These are phyloP conservation scores for Zeuzera pyrina DNA, from an alignment of 2,888 invertebrate species.

Conservation along the genomic window DNA sequence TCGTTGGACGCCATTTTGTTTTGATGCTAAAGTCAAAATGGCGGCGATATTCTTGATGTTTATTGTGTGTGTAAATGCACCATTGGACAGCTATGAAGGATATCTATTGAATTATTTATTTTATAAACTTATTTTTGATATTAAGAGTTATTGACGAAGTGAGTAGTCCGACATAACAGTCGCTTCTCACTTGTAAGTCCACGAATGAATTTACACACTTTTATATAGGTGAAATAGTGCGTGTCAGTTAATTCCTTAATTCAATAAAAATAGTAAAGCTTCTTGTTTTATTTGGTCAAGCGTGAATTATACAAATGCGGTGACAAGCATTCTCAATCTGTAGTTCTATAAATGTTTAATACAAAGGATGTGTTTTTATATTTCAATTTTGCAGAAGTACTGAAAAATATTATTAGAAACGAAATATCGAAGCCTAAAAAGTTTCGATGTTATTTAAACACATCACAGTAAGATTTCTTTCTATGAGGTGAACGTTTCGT, in stretches of 20 bases:
- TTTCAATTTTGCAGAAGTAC: no score
- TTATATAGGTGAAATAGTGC: conserved; percentile 61
- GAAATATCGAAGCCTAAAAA: no score
- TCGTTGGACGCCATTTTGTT: conserved; percentile 61
- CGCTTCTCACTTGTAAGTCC: conserved; percentile 68
- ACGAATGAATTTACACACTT: conserved; percentile 21
- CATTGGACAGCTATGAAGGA: conserved; percentile 12
- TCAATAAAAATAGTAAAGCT: conserved; percentile 68
- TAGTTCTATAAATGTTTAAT: conserved; percentile 13
- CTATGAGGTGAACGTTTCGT: no score
- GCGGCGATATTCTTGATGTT: conserved; percentile 19
- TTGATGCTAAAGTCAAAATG: conserved; percentile 34
- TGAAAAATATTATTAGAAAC: no score
- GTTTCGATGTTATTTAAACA: no score
- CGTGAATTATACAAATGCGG: conserved; percentile 34
- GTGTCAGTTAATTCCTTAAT: conserved; percentile 70
- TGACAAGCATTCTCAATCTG: conserved; percentile 53
- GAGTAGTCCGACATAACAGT: conserved; percentile 67
- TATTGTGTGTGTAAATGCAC: no score
- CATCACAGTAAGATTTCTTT: no score
- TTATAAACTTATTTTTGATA: conserved; percentile 19
- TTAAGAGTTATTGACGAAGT: conserved; percentile 67
- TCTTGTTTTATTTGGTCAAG: conserved; percentile 60
- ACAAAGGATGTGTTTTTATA: no score
- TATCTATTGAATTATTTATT: conserved; percentile 16